phyloP scores from a whole-genome alignment of 2,888 invertebrate species.

The Keiferia lycopersicella region DNA sequence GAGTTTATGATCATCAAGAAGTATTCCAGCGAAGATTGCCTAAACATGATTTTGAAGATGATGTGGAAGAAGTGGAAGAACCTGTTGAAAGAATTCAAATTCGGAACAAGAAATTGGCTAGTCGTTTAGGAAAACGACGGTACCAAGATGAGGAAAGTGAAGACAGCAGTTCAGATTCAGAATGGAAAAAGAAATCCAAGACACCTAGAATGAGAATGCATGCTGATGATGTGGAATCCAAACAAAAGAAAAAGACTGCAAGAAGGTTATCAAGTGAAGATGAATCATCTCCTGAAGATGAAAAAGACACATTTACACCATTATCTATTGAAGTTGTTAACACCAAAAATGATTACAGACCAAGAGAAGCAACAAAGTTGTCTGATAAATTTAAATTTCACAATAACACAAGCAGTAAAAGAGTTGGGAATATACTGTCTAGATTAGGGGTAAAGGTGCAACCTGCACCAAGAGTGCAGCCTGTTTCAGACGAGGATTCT shows the following conservation, averaged over 20 bases:
- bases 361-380: slow-evolving; percentile 53
- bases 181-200: slow-evolving; percentile 83
- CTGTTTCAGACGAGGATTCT: slow-evolving; percentile 31
- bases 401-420: slow-evolving; percentile 35
- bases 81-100: slow-evolving; percentile 50
- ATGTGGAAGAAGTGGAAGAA: slow-evolving; percentile 47
- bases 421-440: slow-evolving; percentile 50
- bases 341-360: slow-evolving; percentile 52
- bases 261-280: slow-evolving; percentile 25
- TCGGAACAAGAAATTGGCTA: slow-evolving; percentile 66
- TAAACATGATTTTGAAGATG: slow-evolving; percentile 54
- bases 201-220: slow-evolving; percentile 91
- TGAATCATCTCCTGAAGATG: slow-evolving; percentile 34
- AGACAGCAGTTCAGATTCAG: slow-evolving; percentile 75
- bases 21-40: slow-evolving; percentile 64
- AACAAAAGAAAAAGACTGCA: slow-evolving; percentile 61
- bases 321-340: slow-evolving; percentile 72
- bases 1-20: slow-evolving; percentile 83
- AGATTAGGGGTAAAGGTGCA: slow-evolving; percentile 63
- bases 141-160: slow-evolving; percentile 60
- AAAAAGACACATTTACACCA: slow-evolving; percentile 59
- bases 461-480: slow-evolving; percentile 36
- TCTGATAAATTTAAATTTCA: slow-evolving; percentile 67
- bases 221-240: slow-evolving; percentile 92
- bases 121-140: slow-evolving; percentile 63